Base-by-base conservation (phyloP, 1,140 invertebrate species). In the Acromyrmex charruanus region DNA sequence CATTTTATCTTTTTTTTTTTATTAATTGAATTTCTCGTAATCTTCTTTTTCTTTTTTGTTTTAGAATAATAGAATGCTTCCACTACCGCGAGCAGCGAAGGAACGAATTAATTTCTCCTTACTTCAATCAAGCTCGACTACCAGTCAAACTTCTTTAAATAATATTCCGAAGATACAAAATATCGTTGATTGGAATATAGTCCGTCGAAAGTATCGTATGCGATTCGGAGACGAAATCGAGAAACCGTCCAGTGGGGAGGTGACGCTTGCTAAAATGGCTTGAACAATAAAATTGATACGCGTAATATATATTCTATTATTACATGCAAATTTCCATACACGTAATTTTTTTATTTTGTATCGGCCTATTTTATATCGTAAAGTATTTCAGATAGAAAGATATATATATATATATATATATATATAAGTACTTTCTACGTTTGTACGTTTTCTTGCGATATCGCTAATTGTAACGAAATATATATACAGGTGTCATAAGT, bases 121-220 rank as follows among this genome's bases (percentile, higher is more conserved):
- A 28, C 92, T 97, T 35, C 97, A 97, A 90, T 94, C 97, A 69
- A 98, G 97, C 94, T 97, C 97, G 2, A 91, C 97, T 18, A 97
- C 97, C 65, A 98, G 97, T n/a, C 98, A 98, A 92, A 92, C 97
- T 49, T 98, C 97, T 86, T 97, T 98, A 89, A 96, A 96, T 90
- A 96, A 96, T 89, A 94, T 96, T 87, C 94, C 96, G 66, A 96
- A 97, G 68, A 98, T 99, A 77, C 98, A 98, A 93, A 98, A 98
- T 90, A 97, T 99, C 0, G 97, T 98, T 0, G 98, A 99, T 93
- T 99, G 98, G 98, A 97, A 98, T 88, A 94, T 97, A 2, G 98
- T 99, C 35, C 97, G 98, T 2, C 98, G 97, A 93, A 98, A 98
- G 91, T 99, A 99, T 92, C 96, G 98, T 81, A 96, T 97, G 0